These are phyloP conservation scores for Galaxea fascicularis DNA, from an alignment of 92 coral and sea anemone genomes.

Conservation along the genomic window DNA sequence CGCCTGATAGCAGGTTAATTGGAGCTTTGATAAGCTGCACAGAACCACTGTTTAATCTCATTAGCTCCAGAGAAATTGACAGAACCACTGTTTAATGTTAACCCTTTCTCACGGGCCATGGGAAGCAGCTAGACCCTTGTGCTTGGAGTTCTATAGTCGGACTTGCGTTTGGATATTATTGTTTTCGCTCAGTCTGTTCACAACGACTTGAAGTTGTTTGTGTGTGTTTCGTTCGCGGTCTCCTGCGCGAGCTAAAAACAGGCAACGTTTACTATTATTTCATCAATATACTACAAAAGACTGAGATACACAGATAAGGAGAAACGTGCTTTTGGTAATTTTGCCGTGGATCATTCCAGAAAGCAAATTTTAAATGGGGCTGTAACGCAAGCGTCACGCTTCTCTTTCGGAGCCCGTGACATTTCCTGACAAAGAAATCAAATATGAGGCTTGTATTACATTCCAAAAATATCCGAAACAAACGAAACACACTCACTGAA, in stretches of 20 bases:
- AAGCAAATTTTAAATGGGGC: neutral
- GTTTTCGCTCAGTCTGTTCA: neutral
- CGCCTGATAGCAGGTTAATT: too few relatives aligned
- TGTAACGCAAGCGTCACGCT: conserved; percentile 8
- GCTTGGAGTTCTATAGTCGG: too few relatives aligned
- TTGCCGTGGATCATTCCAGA: neutral
- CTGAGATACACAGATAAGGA: neutral
- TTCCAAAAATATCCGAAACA: neutral
- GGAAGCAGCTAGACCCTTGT: too few relatives aligned
- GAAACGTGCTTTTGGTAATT: conserved; percentile 1
- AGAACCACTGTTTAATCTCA: too few relatives aligned
- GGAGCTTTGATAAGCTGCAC: too few relatives aligned
- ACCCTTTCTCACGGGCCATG: too few relatives aligned
- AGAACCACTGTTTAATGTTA: too few relatives aligned
- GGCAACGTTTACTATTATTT: neutral
- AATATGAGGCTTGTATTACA: neutral
- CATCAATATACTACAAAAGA: neutral
- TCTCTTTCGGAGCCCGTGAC: neutral
- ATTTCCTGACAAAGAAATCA: neutral
- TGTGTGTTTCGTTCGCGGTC: neutral
- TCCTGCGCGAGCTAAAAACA: neutral
- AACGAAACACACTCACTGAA: neutral
- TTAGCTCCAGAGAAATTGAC: too few relatives aligned
- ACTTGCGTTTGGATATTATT: too few relatives aligned
- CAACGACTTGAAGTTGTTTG: neutral